phyloP scores from a whole-genome alignment of 2,888 invertebrate genomes.

The Rhyacophila evoluta region DNA sequence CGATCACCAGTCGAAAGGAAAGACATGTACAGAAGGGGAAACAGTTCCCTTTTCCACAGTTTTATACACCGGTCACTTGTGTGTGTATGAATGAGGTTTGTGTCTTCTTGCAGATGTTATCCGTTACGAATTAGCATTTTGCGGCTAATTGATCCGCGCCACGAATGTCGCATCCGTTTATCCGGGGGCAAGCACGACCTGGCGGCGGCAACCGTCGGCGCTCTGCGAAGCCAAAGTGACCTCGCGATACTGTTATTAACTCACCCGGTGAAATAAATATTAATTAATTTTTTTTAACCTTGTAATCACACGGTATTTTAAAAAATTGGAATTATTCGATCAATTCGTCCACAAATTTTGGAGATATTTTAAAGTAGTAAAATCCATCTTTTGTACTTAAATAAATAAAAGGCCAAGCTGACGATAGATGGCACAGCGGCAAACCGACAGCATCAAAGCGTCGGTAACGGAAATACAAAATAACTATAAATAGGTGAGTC shows the following conservation, averaged over 20 bases:
- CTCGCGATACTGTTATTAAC: neutral
- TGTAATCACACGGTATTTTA: too few relatives aligned
- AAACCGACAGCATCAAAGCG: too few relatives aligned
- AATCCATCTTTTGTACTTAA: too few relatives aligned
- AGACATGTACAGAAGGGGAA: neutral
- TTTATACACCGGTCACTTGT: constrained; percentile 12
- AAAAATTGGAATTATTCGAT: too few relatives aligned
- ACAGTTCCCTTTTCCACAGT: constrained; percentile 12
- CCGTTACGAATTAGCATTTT: constrained; percentile 50
- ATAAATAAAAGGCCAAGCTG: too few relatives aligned
- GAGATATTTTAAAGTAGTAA: too few relatives aligned
- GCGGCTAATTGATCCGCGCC: constrained; percentile 48
- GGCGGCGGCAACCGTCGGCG: neutral
- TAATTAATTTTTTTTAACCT: too few relatives aligned
- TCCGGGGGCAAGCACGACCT: constrained; percentile 23
- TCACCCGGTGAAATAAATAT: neutral
- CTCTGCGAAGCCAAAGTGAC: neutral
- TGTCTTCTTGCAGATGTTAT: constrained; percentile 37
- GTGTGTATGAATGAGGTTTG: constrained; percentile 2
- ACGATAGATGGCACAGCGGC: too few relatives aligned
- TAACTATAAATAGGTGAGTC: too few relatives aligned
- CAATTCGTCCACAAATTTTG: too few relatives aligned
- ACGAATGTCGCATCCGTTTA: constrained; percentile 27
- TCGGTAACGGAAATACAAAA: too few relatives aligned
- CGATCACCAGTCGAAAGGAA: neutral